Evolutionary conservation across 1,140 invertebrate species (phyloP), one percentile per base, ranked within the genome.

Genomic region (Acromyrmex heyeri): DNA sequence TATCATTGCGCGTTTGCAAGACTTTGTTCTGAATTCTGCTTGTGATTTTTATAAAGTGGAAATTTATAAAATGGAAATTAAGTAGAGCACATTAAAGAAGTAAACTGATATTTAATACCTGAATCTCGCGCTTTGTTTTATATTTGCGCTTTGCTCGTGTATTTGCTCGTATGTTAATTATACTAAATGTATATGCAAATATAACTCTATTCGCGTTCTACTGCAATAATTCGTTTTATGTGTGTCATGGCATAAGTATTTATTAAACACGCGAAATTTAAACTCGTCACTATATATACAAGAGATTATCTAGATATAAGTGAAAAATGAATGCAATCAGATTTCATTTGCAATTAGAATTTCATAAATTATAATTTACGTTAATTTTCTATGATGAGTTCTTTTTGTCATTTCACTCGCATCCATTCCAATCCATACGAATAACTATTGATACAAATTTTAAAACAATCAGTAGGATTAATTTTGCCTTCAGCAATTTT

Each of bases 231-330:
- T 65, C n/a, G 16, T 65, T 67, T 67, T 50, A 53, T 67, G 6
- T 24, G 14, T 7, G 61, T 44, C 76, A 77, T 18, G 76, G 62
- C 59, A 38, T 34, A 16, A 64, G 27, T n/a, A 57, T 50, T 78
- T 44, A 34, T 50, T 78, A 14, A 78, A 53, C 76, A 78, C 76
- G 76, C 76, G 44, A 79, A 65, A 67, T 67, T 79, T 67, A 27
- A 79, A 79, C 48, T 53, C n/a, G 61, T 50, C 24, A 4, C 30
- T 30, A 4, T 34, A 34, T 53, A 65, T n/a, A n/a, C 16, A 24
- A 57, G 34, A 81, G 65, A 79, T 79, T 72, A 81, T 34, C 38
- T 50, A 14, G 59, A 48, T 65, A 48, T 3, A 38, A 44, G 27
- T 12, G 50, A 10, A 59, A 70, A 81, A 44, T 24, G 34, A 70